These are phyloP conservation scores for Tringa solitaria DNA, from an alignment of 2,113 vertebrate species.

Conservation along the genomic window DNA sequence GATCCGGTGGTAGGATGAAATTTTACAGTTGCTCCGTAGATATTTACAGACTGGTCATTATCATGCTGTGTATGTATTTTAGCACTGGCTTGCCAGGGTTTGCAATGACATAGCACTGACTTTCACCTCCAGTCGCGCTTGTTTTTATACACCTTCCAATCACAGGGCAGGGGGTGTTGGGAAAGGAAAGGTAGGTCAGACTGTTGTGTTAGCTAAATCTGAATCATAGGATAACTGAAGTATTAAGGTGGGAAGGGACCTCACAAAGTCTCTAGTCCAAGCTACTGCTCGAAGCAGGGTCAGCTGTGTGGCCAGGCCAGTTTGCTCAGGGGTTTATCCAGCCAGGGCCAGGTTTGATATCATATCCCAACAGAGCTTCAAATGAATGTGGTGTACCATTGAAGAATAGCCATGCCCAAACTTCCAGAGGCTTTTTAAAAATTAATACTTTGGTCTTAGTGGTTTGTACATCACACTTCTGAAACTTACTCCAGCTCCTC, in stretches of 20 bases:
- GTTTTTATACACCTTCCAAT: background rate
- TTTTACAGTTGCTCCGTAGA: background rate
- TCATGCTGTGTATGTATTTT: background rate
- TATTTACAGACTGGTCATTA: background rate
- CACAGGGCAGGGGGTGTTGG: background rate
- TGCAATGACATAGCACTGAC: background rate
- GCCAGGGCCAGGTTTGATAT: background rate
- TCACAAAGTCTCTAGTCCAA: background rate
- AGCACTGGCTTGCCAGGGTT: background rate
- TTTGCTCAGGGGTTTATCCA: background rate
- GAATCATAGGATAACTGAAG: background rate
- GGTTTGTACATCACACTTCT: background rate
- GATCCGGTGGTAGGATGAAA: background rate
- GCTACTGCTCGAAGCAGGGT: background rate
- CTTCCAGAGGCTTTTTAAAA: slow-evolving; percentile 7
- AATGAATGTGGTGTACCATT: background rate
- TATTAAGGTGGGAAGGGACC: background rate
- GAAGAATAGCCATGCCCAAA: background rate
- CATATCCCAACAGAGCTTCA: background rate
- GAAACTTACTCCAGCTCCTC: background rate
- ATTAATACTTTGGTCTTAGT: background rate
- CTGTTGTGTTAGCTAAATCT: background rate
- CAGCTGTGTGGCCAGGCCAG: background rate
- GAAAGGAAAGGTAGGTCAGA: background rate
- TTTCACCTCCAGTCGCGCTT: background rate